Percentiles rank a stretch among this genome's conserved stretches.
phyloP scores from a whole-genome alignment of 2,888 invertebrate species.

The Copidosoma aretas region DNA sequence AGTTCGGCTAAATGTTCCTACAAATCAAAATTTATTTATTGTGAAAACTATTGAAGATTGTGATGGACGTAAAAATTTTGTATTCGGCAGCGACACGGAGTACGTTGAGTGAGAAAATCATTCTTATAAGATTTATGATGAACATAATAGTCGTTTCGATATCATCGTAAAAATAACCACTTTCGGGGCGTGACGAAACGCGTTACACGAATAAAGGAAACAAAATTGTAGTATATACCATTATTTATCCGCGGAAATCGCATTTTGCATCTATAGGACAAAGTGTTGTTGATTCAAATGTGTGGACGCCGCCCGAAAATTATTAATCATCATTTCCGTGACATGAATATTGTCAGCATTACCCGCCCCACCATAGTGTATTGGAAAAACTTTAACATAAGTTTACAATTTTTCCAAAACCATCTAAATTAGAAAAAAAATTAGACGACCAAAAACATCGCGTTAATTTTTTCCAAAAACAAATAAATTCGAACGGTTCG shows the following conservation, averaged over 20 bases:
- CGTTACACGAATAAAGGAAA: conserved; percentile 7
- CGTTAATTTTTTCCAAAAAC: background rate
- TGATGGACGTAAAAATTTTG: conserved; percentile 43
- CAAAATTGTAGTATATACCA: conserved; percentile 35
- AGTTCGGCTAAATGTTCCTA: conserved; percentile 44
- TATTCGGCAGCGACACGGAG: conserved; percentile 37
- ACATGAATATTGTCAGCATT: background rate
- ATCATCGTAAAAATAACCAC: background rate
- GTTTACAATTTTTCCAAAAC: background rate
- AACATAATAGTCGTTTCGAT: too few species aligned
- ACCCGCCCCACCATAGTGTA: background rate
- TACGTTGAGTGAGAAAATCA: conserved; percentile 20
- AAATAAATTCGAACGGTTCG: background rate
- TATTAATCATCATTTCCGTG: background rate
- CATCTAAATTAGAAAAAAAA: background rate
- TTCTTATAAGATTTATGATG: background rate
- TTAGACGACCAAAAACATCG: too few species aligned
- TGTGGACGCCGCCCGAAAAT: conserved; percentile 34
- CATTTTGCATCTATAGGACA: conserved; percentile 31
- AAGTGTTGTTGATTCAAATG: conserved; percentile 34
- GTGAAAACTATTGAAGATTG: conserved; percentile 37
- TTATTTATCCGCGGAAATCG: conserved; percentile 31
- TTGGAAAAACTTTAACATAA: background rate
- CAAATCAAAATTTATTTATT: conserved; percentile 43
- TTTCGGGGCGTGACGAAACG: background rate